Evolutionary conservation across 2,797 vertebrate genomes (phyloP).

Genomic region (Scleropages formosus): DNA sequence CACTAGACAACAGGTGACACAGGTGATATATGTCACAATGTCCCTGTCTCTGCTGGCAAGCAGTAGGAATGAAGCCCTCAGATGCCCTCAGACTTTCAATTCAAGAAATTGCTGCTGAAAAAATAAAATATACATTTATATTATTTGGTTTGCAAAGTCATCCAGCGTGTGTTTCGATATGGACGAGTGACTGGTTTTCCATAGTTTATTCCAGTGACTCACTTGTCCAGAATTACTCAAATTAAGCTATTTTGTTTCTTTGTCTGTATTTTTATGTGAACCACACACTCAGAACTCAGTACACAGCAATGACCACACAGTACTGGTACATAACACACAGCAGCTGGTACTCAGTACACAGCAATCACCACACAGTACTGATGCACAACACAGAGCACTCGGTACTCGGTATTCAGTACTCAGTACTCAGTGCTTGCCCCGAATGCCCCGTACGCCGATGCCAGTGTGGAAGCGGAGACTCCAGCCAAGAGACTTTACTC

Average conservation of each 20-base stretch:
- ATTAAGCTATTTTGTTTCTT: slow-evolving; percentile 2
- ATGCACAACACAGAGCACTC: too few relatives aligned
- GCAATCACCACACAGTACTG: not conserved
- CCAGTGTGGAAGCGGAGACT: too few relatives aligned
- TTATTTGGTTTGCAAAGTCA: not conserved
- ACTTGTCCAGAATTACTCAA: slow-evolving; percentile 13
- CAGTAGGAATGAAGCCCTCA: not conserved
- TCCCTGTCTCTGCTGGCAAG: not conserved
- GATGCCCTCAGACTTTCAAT: not conserved
- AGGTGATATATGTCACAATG: too few relatives aligned
- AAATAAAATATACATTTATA: slow-evolving; percentile 16
- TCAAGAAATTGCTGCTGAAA: not conserved
- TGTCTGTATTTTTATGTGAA: slow-evolving; percentile 1
- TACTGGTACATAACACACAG: too few relatives aligned
- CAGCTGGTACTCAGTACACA: not conserved
- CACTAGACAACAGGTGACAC: too few relatives aligned
- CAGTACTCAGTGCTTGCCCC: too few relatives aligned
- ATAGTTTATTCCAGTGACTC: not conserved
- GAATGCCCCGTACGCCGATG: too few relatives aligned
- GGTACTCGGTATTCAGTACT: not conserved
- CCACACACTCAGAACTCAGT: not conserved
- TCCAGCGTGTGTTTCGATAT: not conserved
- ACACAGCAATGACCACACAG: not conserved
- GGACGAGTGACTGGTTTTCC: not conserved
- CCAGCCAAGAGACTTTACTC: too few relatives aligned